Percentiles rank a stretch among this genome's conserved stretches.
phyloP scores from a whole-genome alignment of 2,113 vertebrate genomes.

The Hyla sarda region DNA sequence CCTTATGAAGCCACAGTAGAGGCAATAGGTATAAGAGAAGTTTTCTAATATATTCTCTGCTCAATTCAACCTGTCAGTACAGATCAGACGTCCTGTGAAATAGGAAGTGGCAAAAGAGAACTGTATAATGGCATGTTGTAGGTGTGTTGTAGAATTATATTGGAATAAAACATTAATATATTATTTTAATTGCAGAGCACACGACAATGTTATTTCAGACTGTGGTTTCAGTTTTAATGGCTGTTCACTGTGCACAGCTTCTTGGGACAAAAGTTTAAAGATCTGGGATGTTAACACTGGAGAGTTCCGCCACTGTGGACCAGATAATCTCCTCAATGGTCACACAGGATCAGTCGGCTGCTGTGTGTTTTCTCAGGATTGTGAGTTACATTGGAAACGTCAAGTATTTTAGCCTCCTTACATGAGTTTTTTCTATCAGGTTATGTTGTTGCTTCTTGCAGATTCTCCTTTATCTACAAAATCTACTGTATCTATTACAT shows the following conservation, averaged over 20 bases:
- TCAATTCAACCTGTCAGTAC: too few species aligned
- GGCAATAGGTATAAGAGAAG: too few species aligned
- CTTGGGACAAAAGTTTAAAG: conserved; percentile 80
- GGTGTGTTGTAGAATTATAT: too few species aligned
- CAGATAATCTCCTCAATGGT: conserved; percentile 65
- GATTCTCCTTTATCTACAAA: too few species aligned
- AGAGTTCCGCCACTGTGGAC: conserved; percentile 68
- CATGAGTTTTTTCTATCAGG: not conserved
- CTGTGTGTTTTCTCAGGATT: conserved; percentile 75
- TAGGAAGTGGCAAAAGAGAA: too few species aligned
- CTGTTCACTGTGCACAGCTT: conserved; percentile 76
- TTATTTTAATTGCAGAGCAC: conserved; percentile 69
- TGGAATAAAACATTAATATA: not conserved
- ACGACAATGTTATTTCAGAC: conserved; percentile 73
- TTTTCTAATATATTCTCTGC: too few species aligned
- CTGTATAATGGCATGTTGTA: too few species aligned
- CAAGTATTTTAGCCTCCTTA: not conserved
- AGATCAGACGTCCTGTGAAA: too few species aligned
- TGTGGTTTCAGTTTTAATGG: conserved; percentile 78
- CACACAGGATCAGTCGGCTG: conserved; percentile 76
- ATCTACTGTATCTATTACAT: too few species aligned
- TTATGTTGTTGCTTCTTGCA: not conserved
- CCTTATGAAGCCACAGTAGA: too few species aligned
- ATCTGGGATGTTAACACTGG: conserved; percentile 77
- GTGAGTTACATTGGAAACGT: conserved; percentile 64